phyloP scores from a whole-genome alignment of 2,113 vertebrate species.

The Nothocercus nigrocapillus region DNA sequence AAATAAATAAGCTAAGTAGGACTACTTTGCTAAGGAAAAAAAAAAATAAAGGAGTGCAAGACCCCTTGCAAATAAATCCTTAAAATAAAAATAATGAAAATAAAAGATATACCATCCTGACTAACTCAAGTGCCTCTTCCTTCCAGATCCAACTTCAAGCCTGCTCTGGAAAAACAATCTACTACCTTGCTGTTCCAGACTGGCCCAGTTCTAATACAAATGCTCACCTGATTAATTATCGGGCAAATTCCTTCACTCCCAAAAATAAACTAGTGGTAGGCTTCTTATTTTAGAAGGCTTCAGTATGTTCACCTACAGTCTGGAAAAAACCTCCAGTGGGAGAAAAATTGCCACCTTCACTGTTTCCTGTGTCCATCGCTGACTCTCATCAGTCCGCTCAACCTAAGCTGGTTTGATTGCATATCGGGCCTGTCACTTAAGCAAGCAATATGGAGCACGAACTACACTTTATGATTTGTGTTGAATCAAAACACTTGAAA shows the following conservation, averaged over 20 bases:
- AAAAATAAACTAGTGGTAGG: neutral
- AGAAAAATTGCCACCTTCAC: neutral
- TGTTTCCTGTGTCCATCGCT: neutral
- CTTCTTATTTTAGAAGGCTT: neutral
- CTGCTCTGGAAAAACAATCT: neutral
- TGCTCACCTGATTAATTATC: conserved; percentile 38
- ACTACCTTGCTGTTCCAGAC: neutral
- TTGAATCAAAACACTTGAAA: neutral
- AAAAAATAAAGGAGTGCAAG: conserved; percentile 58
- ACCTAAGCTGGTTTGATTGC: neutral
- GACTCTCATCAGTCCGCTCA: neutral
- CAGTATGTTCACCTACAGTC: neutral
- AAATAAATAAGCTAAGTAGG: conserved; percentile 81
- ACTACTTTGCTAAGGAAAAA: conserved; percentile 65
- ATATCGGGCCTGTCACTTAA: neutral
- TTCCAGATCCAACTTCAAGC: neutral
- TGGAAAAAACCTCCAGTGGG: neutral
- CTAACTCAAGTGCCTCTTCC: conserved; percentile 27
- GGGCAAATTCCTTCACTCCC: neutral
- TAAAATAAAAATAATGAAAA: conserved; percentile 53
- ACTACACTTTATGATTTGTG: accelerated
- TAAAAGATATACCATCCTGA: conserved; percentile 40
- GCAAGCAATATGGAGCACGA: neutral
- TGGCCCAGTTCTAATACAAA: neutral
- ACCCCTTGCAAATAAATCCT: conserved; percentile 71